Evolutionary conservation across 2,797 vertebrate species (phyloP).

Genomic region (Pangasius sanitwongsei): DNA sequence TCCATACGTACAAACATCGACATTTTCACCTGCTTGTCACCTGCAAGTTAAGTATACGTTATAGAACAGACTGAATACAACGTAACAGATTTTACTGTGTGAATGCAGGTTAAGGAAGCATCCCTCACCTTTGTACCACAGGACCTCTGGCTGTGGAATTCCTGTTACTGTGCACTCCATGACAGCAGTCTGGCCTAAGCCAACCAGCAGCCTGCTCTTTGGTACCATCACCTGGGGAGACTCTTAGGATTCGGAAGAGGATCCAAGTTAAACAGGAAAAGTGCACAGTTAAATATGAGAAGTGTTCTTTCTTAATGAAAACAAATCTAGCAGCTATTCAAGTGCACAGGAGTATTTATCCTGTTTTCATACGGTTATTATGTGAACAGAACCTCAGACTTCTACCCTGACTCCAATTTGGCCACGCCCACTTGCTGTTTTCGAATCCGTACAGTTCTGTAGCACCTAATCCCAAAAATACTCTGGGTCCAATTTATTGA

Average conservation of each 20-base stretch:
- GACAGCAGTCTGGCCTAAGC: conserved; percentile 83
- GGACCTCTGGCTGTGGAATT: conserved; percentile 84
- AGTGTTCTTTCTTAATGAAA: background rate
- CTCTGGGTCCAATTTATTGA: background rate
- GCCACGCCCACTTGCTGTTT: background rate
- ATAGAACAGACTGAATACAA: background rate
- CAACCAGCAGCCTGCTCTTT: conserved; percentile 84
- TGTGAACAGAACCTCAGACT: background rate
- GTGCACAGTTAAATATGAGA: background rate
- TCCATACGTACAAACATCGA: conserved; percentile 81
- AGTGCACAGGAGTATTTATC: background rate
- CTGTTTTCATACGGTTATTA: background rate
- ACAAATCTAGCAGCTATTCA: background rate
- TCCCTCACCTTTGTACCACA: conserved; percentile 93
- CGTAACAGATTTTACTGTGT: background rate
- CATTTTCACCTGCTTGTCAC: conserved; percentile 80
- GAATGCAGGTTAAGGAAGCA: background rate
- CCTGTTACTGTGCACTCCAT: conserved; percentile 90
- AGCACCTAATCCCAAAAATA: background rate
- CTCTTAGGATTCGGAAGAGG: conserved; percentile 71
- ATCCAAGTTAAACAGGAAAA: conserved; percentile 27
- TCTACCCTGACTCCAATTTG: background rate
- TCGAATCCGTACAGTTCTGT: background rate
- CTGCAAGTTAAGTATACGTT: conserved; percentile 64
- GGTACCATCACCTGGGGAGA: conserved; percentile 80